phyloP scores from a whole-genome alignment of 1,140 invertebrate species.

The Ptiloglossa arizonensis region DNA sequence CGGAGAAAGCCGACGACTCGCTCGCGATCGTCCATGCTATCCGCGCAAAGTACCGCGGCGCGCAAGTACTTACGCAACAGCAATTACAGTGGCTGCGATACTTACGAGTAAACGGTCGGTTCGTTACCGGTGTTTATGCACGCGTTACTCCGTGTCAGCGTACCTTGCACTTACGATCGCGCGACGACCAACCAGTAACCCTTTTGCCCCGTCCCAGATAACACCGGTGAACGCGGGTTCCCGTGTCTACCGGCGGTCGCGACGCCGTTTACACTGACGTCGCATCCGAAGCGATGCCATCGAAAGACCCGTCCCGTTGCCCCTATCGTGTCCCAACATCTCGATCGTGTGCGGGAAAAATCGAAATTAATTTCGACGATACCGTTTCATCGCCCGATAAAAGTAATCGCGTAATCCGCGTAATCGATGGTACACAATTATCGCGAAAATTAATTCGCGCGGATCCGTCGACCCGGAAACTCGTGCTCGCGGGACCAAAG shows the following conservation, averaged over 20 bases:
- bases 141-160: constrained; percentile 52
- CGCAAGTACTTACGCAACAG: constrained; percentile 71
- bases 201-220: constrained; percentile 40
- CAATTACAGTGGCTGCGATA: constrained; percentile 59
- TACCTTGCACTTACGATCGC: constrained; percentile 51
- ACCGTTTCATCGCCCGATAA: constrained; percentile 42
- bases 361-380: no score
- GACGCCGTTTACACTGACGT: constrained; percentile 25
- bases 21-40: constrained; percentile 57
- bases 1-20: constrained; percentile 75
- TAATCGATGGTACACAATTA: constrained; percentile 41
- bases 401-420: constrained; percentile 36
- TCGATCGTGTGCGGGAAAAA: no score
- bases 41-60: constrained; percentile 43
- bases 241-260: background rate
- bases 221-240: constrained; percentile 40
- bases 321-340: no score
- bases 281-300: background rate
- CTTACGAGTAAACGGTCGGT: constrained; percentile 53
- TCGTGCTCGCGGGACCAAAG: constrained; percentile 16
- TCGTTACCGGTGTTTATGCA: constrained; percentile 57
- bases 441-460: constrained; percentile 46
- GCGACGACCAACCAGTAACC: constrained; percentile 26
- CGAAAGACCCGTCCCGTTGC: no score
- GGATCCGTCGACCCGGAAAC: constrained; percentile 38